Evolutionary conservation across 2,888 invertebrate genomes (phyloP), one percentile per base, ranked within the genome.

Genomic region (Camptogramma bilineatum): DNA sequence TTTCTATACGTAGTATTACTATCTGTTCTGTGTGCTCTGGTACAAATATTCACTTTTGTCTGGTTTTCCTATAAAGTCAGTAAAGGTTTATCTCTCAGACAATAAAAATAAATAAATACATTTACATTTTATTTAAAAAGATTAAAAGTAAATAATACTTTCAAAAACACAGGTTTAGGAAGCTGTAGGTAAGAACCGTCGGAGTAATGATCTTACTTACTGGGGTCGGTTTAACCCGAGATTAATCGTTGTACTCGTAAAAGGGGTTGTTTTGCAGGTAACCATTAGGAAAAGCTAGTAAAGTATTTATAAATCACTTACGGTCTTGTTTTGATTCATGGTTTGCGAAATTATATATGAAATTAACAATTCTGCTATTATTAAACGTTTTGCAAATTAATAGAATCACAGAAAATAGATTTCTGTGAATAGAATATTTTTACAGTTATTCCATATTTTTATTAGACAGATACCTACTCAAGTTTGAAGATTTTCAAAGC

Each of bases 131-230:
- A 10, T 8, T 34, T 10, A 34, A 31, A 5, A 24, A 9, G 9
- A 31, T 8, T 31, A 8, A 34, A 34, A 39, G 4, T 39, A 39
- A 39, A 39, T 13, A 19, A 21, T 5, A 5, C 48, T 2, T 48
- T 24, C 34, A 39, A 34, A 19, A 52, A 52, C 10, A 39, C 34
- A 39, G 34, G 34, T 39, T 39, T 48, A 19, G 19, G 7, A 16
- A 24, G 48, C 48, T n/a, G n/a, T n/a, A 57, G 47, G 39, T 58
- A 58, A 61, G 56, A 50, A 42, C 50, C 48, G 42, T 53, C 48
- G 42, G 56, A 63, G 48, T 63, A 63, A 63, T 63, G 63, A 53
- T 53, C 53, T 50, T 50, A 62, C 62, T 62, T 62, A 63, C 53
- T 34, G 16, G 58, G 50, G 57, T 51, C 42, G 50, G 50, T 57